Conservation (phyloP, 2,888 invertebrate species). For the Drosophila paracracens region DNA sequence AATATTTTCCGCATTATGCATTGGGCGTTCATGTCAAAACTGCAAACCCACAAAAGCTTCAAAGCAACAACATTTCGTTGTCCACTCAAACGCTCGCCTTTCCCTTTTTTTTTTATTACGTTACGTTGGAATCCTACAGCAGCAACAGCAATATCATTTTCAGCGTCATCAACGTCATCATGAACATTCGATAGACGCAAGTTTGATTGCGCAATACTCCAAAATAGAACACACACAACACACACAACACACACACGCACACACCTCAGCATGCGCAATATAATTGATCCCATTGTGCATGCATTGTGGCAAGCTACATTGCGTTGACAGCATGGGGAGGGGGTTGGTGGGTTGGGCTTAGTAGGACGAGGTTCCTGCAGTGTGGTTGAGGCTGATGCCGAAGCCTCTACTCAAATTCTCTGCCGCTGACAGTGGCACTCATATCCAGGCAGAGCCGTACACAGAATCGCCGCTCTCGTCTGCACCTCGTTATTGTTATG, state of each 20-base stretch:
- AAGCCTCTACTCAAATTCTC: constrained; percentile 57
- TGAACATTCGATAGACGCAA: constrained; percentile 34
- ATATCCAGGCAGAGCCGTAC: constrained; percentile 1
- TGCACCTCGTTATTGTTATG: constrained; percentile 57
- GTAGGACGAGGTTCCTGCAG: background rate
- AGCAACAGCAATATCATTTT: background rate
- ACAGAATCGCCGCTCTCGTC: background rate
- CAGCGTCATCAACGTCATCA: constrained; percentile 8
- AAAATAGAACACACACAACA: constrained; percentile 14
- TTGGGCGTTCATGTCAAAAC: constrained; percentile 29
- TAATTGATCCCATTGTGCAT: constrained; percentile 80
- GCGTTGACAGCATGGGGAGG: constrained; percentile 56
- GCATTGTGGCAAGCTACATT: constrained; percentile 65
- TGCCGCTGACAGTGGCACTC: constrained; percentile 65
- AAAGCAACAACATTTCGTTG: constrained; percentile 74
- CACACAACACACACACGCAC: constrained; percentile 13
- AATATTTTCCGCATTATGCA: constrained; percentile 8
- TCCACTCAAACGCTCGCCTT: constrained; percentile 52
- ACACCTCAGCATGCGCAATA: constrained; percentile 55
- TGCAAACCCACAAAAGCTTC: constrained; percentile 57
- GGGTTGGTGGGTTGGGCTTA: background rate
- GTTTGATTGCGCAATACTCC: constrained; percentile 64
- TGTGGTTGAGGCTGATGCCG: constrained; percentile 4
- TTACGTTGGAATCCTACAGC: constrained; percentile 27
- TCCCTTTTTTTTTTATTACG: constrained; percentile 26